These are phyloP conservation scores for Pararge aegeria DNA, from an alignment of 1,140 invertebrate genomes.

Conservation along the genomic window DNA sequence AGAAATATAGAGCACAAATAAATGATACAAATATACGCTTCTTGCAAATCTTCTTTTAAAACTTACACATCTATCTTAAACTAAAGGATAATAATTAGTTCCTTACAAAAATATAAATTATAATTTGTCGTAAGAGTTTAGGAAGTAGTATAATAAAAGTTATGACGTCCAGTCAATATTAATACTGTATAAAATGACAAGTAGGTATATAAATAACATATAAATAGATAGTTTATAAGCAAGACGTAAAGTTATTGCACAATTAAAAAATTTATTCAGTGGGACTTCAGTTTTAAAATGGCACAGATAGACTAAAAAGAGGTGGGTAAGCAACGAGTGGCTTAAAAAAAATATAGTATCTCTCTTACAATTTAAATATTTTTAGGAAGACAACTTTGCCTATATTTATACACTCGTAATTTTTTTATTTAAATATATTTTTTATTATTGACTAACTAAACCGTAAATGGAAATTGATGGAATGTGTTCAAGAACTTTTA, in stretches of 20 bases:
- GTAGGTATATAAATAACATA: conserved; percentile 8
- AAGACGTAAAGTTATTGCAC: conserved; percentile 28
- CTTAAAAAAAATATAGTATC: conserved; percentile 39
- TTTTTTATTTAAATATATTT: conserved; percentile 1
- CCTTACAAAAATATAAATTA: conserved; percentile 29
- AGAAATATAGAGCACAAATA: conserved; percentile 22
- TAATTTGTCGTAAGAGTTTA: conserved; percentile 18
- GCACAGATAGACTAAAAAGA: conserved; percentile 33
- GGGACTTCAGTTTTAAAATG: conserved; percentile 21
- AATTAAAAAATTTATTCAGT: conserved; percentile 25
- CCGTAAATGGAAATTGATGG: conserved; percentile 1
- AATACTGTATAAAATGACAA: conserved; percentile 28
- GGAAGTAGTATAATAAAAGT: conserved; percentile 10
- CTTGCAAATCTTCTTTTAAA: conserved; percentile 18
- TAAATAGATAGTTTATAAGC: conserved; percentile 15
- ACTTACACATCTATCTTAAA: conserved; percentile 21
- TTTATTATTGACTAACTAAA: conserved; percentile 4
- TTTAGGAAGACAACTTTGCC: conserved; percentile 50
- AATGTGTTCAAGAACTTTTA: conserved; percentile 15
- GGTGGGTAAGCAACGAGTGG: conserved; percentile 48
- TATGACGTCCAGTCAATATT: conserved; percentile 15
- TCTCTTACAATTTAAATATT: conserved; percentile 41
- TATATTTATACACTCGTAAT: conserved; percentile 22
- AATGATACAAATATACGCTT: conserved; percentile 19
- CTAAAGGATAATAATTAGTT: conserved; percentile 14